Evolutionary conservation across 1,140 invertebrate species (phyloP).

Genomic region (Drosophila prosaltans): DNA sequence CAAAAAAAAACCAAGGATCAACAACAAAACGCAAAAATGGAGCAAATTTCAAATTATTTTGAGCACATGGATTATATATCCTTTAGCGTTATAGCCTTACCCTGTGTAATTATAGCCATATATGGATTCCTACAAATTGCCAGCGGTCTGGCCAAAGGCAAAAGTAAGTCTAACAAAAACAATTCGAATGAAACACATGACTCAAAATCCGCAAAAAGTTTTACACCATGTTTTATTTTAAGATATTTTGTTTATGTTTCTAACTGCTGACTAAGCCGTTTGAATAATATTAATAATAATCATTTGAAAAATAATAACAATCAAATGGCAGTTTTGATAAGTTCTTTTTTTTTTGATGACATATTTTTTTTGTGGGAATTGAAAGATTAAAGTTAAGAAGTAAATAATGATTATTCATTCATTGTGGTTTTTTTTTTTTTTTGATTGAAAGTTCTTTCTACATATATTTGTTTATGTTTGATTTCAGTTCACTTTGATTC

Average conservation of each 20-base stretch:
- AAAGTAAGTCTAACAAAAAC: constrained; percentile 57
- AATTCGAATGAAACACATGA: background rate
- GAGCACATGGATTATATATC: constrained; percentile 75
- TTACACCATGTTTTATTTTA: background rate
- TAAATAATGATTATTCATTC: no score
- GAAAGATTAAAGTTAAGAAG: no score
- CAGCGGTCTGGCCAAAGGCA: constrained; percentile 63
- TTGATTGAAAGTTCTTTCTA: no score
- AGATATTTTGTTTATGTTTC: background rate
- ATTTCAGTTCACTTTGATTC: no score
- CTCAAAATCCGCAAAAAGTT: background rate
- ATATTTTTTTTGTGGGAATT: no score
- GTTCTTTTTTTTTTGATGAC: no score
- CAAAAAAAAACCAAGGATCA: constrained; percentile 9
- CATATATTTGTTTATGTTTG: no score
- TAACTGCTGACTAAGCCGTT: background rate
- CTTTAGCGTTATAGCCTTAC: constrained; percentile 69
- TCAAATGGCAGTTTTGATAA: no score
- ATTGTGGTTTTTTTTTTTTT: no score
- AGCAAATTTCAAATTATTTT: constrained; percentile 69
- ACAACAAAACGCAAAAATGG: constrained; percentile 44
- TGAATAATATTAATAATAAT: no score
- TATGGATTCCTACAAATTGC: constrained; percentile 67
- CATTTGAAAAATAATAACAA: no score
- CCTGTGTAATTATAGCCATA: constrained; percentile 66